phyloP scores from a whole-genome alignment of 1,140 invertebrate genomes.

The Heliconius eleuchia region DNA sequence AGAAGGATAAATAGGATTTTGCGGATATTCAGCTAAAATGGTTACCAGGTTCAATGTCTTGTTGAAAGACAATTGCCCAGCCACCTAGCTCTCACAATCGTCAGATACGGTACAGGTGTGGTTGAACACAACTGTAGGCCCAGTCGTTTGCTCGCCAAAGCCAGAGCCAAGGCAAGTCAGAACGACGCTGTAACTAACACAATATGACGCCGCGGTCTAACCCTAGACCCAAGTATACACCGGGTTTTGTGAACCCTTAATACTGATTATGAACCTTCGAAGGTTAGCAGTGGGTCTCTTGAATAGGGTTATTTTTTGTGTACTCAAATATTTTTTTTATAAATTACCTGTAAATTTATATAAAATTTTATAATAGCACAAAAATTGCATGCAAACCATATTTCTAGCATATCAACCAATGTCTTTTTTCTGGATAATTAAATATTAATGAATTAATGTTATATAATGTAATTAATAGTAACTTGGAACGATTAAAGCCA shows the following conservation, averaged over 20 bases:
- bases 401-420: slow-evolving; percentile 35
- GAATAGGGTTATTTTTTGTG: slow-evolving; percentile 47
- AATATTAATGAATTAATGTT: neutral
- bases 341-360: slow-evolving; percentile 65
- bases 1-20: neutral
- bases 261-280: slow-evolving; percentile 66
- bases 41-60: slow-evolving; percentile 75
- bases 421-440: slow-evolving; percentile 14
- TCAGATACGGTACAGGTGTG: slow-evolving; percentile 70
- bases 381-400: slow-evolving; percentile 32
- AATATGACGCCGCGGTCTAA: slow-evolving; percentile 55
- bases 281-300: slow-evolving; percentile 65
- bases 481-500: too few species aligned
- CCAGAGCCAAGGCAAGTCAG: slow-evolving; percentile 38
- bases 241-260: slow-evolving; percentile 59
- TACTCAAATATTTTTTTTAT: slow-evolving; percentile 16
- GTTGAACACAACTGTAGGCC: slow-evolving; percentile 71
- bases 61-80: slow-evolving; percentile 79
- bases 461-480: neutral
- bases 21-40: slow-evolving; percentile 35
- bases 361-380: slow-evolving; percentile 30
- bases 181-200: slow-evolving; percentile 44
- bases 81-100: slow-evolving; percentile 57
- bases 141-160: slow-evolving; percentile 46
- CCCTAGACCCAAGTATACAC: slow-evolving; percentile 73